Conservation (phyloP, 2,888 invertebrate genomes). For the Tenodera sinensis region DNA sequence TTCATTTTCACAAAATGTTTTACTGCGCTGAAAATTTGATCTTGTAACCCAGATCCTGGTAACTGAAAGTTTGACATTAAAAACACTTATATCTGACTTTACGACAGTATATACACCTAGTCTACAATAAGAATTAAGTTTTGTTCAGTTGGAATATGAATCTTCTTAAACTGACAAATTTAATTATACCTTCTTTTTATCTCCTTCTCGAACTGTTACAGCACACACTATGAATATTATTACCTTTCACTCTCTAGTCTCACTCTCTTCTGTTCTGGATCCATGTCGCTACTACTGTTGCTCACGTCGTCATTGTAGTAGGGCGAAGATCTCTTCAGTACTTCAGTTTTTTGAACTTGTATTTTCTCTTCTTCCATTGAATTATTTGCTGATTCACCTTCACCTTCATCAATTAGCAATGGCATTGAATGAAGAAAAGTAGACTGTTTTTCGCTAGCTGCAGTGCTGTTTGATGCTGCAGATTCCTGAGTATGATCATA, state of each 20-base stretch:
- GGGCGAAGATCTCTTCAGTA: background rate
- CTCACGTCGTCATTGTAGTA: background rate
- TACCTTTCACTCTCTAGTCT: background rate
- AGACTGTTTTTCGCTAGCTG: background rate
- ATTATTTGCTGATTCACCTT: background rate
- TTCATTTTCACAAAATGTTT: background rate
- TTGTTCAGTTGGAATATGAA: background rate
- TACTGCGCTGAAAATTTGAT: background rate
- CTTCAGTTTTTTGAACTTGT: background rate
- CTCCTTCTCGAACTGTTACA: background rate
- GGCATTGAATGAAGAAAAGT: conserved; percentile 14
- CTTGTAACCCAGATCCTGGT: background rate
- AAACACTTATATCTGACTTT: background rate
- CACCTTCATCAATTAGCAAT: conserved; percentile 4
- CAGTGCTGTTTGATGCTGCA: background rate
- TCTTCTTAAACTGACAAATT: background rate
- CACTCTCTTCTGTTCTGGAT: background rate
- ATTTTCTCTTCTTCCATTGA: background rate
- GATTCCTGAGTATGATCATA: background rate
- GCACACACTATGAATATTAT: background rate
- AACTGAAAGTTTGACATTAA: background rate
- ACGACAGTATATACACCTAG: background rate
- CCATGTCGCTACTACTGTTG: background rate
- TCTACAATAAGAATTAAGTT: background rate
- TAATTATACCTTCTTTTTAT: background rate